Evolutionary conservation across 1,140 invertebrate genomes (phyloP).

Genomic region (Dinoponera quadriceps): DNA sequence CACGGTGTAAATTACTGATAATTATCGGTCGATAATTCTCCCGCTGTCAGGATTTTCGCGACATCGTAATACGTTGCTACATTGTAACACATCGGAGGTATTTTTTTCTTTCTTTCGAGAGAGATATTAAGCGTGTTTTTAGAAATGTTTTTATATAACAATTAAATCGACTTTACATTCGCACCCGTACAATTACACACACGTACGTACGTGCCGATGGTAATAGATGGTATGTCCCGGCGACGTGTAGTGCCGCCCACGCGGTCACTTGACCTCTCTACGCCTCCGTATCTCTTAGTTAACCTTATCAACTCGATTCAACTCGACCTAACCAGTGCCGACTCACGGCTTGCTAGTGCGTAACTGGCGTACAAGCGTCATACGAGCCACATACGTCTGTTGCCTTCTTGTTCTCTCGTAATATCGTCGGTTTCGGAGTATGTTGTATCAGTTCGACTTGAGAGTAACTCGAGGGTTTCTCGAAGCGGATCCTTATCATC

Average conservation of each 20-base stretch:
- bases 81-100: neutral
- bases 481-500: neutral
- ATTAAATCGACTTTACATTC: constrained; percentile 67
- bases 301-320: constrained; percentile 85
- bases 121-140: neutral
- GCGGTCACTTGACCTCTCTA: constrained; percentile 84
- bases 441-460: neutral
- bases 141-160: constrained; percentile 21
- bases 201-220: constrained; percentile 50
- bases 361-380: constrained; percentile 50
- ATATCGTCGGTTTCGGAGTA: constrained; percentile 33
- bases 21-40: no score
- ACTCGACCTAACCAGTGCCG: constrained; percentile 80
- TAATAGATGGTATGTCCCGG: constrained; percentile 80
- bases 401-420: constrained; percentile 24
- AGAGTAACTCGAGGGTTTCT: neutral
- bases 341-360: constrained; percentile 56
- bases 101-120: neutral
- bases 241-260: constrained; percentile 82
- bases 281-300: constrained; percentile 84
- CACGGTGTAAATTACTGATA: no score
- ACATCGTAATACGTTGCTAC: no score
- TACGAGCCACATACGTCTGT: constrained; percentile 54
- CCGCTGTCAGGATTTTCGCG: no score
- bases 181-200: constrained; percentile 54